phyloP scores from a whole-genome alignment of 2,888 invertebrate genomes.

The Ectobius pallidus region DNA sequence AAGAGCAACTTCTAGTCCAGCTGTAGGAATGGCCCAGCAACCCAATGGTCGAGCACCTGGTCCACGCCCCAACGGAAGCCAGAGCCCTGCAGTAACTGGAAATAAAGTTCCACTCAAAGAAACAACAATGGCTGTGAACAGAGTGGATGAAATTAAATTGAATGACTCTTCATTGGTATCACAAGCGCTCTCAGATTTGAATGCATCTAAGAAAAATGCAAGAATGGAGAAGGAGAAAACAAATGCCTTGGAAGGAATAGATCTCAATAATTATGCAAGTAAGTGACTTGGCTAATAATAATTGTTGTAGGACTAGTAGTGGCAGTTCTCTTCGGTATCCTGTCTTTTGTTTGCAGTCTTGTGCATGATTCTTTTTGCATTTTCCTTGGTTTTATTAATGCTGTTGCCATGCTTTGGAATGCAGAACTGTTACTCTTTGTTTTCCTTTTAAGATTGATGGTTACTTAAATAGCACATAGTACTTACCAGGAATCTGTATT shows the following conservation, averaged over 20 bases:
- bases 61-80: conserved; percentile 40
- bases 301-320: too few species aligned
- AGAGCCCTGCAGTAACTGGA: conserved; percentile 39
- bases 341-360: too few species aligned
- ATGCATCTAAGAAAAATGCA: conserved; percentile 48
- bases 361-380: too few species aligned
- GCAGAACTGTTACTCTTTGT: too few species aligned
- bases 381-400: too few species aligned
- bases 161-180: conserved; percentile 61
- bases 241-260: conserved; percentile 61
- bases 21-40: conserved; percentile 24
- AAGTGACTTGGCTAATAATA: conserved; percentile 46
- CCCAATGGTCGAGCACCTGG: conserved; percentile 28
- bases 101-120: conserved; percentile 51
- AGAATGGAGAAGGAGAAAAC: conserved; percentile 53
- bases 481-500: too few species aligned
- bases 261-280: conserved; percentile 62
- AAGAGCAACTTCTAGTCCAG: conserved; percentile 19
- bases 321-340: too few species aligned
- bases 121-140: conserved; percentile 53
- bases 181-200: conserved; percentile 58
- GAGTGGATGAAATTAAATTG: conserved; percentile 62
- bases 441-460: too few species aligned
- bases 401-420: not conserved
- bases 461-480: too few species aligned